phyloP scores from a whole-genome alignment of 2,888 invertebrate genomes.

The Plebejus melissa region DNA sequence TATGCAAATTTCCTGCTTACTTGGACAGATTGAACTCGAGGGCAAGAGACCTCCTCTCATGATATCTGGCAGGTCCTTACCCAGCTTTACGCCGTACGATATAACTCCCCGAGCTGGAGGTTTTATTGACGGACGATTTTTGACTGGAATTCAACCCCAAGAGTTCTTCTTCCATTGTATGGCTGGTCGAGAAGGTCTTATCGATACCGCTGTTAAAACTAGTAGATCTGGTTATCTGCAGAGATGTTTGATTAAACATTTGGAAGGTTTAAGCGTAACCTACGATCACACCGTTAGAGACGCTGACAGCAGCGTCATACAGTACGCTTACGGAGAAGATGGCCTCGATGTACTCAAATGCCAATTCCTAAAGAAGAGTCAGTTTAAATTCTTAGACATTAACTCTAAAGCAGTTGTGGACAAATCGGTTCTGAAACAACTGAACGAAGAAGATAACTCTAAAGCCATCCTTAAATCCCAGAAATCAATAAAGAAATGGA shows the following conservation, averaged over 20 bases:
- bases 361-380: constrained; percentile 88
- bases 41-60: constrained; percentile 97
- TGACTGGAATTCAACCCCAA: constrained; percentile 98
- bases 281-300: constrained; percentile 98
- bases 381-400: constrained; percentile 88
- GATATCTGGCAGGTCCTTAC: constrained; percentile 94
- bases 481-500: constrained; percentile 82
- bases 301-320: constrained; percentile 94
- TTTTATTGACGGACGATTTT: constrained; percentile 96
- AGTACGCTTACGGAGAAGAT: constrained; percentile 96
- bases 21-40: constrained; percentile 99
- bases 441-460: constrained; percentile 77
- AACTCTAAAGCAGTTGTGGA: constrained; percentile 85
- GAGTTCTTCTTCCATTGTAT: constrained; percentile 99
- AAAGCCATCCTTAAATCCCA: constrained; percentile 74
- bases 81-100: constrained; percentile 94
- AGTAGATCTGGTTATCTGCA: constrained; percentile 98
- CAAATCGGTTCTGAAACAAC: constrained; percentile 73
- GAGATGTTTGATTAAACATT: constrained; percentile 97
- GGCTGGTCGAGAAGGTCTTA: constrained; percentile 99
- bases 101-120: constrained; percentile 95
- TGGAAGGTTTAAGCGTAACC: constrained; percentile 95
- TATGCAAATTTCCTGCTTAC: constrained; percentile 98
- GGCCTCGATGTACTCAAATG: constrained; percentile 93
- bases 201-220: constrained; percentile 99